phyloP scores from a whole-genome alignment of 1,140 invertebrate species.

The Drosophila cardini region DNA sequence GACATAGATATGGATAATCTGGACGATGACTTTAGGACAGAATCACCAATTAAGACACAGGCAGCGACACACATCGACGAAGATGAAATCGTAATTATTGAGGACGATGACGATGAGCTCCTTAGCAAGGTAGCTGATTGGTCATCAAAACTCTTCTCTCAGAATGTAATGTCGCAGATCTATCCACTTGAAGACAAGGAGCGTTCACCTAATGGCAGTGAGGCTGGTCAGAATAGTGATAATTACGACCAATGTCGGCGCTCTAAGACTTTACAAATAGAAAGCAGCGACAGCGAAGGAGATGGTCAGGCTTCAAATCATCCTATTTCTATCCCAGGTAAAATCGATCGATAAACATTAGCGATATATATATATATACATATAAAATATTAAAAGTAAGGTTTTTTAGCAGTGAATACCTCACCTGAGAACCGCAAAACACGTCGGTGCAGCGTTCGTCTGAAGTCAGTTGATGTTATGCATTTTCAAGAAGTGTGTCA shows the following conservation, averaged over 20 bases:
- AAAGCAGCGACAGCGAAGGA: constrained; percentile 26
- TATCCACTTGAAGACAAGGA: constrained; percentile 41
- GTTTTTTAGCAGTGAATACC: neutral
- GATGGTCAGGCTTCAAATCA: neutral
- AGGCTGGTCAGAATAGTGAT: neutral
- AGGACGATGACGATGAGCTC: constrained; percentile 63
- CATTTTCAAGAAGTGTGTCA: neutral
- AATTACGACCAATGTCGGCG: too few species aligned
- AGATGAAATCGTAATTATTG: constrained; percentile 54
- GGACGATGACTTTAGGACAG: neutral
- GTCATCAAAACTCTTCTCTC: constrained; percentile 69
- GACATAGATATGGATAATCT: constrained; percentile 6
- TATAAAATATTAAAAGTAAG: neutral
- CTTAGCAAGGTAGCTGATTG: constrained; percentile 65
- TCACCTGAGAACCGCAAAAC: neutral
- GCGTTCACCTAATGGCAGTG: neutral
- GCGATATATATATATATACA: too few species aligned
- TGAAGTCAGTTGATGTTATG: neutral
- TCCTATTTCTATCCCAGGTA: neutral
- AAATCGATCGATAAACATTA: neutral
- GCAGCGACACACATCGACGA: constrained; percentile 22
- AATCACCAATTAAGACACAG: constrained; percentile 7
- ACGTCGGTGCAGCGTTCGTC: neutral
- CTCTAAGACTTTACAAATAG: neutral
- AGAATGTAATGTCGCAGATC: constrained; percentile 55